Conservation (phyloP, 2,113 vertebrate species). For the Neolamprologus longior region DNA sequence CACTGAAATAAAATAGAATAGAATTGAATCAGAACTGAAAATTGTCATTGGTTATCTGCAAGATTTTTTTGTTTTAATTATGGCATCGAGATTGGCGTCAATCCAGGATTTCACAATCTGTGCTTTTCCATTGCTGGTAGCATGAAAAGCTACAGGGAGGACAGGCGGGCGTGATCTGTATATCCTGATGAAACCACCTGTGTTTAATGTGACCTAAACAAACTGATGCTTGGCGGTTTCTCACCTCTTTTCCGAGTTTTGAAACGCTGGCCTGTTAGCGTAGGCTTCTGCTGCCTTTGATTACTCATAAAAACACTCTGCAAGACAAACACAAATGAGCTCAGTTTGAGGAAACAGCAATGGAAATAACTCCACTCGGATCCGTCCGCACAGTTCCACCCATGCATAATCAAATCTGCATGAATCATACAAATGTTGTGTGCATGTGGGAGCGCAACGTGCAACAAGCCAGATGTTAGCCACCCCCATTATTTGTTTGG, state of each 20-base stretch:
- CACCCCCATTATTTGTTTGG: neutral
- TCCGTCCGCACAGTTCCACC: neutral
- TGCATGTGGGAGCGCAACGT: neutral
- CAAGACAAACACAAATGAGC: slow-evolving; percentile 10
- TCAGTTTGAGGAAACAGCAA: neutral
- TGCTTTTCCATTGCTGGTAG: neutral
- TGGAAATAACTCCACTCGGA: neutral
- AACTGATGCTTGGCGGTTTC: neutral
- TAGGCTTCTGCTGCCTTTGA: slow-evolving; percentile 99
- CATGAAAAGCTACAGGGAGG: neutral
- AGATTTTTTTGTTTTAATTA: neutral
- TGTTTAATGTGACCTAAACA: neutral
- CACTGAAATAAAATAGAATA: neutral
- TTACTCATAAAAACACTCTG: slow-evolving; percentile 99
- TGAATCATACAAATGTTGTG: neutral
- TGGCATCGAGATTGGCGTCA: neutral
- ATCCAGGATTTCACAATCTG: neutral
- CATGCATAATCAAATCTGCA: neutral
- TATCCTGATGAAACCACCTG: neutral
- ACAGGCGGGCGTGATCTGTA: too few relatives aligned
- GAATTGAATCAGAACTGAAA: neutral
- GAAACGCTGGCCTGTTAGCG: slow-evolving; percentile 99
- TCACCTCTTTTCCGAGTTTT: slow-evolving; percentile 99
- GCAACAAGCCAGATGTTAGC: neutral
- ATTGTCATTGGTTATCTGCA: neutral